Evolutionary conservation across 2,113 vertebrate genomes (phyloP).

Genomic region (Protobothrops mucrosquamatus): DNA sequence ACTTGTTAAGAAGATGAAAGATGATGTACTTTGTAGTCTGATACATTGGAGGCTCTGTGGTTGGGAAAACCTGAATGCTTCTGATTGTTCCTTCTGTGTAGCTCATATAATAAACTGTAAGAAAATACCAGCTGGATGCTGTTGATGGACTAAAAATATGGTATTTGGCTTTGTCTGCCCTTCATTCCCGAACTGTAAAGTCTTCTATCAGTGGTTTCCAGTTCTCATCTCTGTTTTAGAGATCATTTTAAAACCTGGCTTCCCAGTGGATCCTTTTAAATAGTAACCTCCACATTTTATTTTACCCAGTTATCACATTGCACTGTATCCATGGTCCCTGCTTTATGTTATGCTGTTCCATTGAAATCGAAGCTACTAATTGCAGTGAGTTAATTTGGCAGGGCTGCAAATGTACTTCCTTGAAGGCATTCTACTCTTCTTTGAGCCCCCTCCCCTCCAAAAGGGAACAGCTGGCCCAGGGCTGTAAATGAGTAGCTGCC

Average conservation of each 20-base stretch:
- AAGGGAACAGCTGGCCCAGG: conserved; percentile 36
- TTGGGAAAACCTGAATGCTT: not conserved
- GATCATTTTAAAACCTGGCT: conserved; percentile 58
- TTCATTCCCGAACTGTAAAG: conserved; percentile 36
- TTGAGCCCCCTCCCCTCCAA: not conserved
- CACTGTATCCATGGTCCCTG: conserved; percentile 33
- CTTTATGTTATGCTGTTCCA: conserved; percentile 48
- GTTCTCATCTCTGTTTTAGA: conserved; percentile 56
- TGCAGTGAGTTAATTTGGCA: conserved; percentile 60
- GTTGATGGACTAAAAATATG: conserved; percentile 45
- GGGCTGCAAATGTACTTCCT: conserved; percentile 48
- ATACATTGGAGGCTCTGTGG: not conserved
- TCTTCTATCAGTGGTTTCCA: conserved; percentile 46
- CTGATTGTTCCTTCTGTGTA: conserved; percentile 26
- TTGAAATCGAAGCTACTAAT: conserved; percentile 60
- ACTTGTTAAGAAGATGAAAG: not conserved
- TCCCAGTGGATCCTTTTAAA: conserved; percentile 47
- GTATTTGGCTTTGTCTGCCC: conserved; percentile 6
- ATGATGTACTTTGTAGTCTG: not conserved
- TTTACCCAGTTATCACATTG: conserved; percentile 61
- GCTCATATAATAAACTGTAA: not conserved
- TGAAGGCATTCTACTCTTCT: conserved; percentile 57
- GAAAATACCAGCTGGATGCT: conserved; percentile 24
- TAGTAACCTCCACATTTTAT: conserved; percentile 52
- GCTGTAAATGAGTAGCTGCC: conserved; percentile 46